A percentile compares a stretch with the other conserved stretches of the same genome.
These are phyloP conservation scores for Pangasius larnaudii DNA, from an alignment of 2,797 vertebrate genomes.

Conservation along the genomic window DNA sequence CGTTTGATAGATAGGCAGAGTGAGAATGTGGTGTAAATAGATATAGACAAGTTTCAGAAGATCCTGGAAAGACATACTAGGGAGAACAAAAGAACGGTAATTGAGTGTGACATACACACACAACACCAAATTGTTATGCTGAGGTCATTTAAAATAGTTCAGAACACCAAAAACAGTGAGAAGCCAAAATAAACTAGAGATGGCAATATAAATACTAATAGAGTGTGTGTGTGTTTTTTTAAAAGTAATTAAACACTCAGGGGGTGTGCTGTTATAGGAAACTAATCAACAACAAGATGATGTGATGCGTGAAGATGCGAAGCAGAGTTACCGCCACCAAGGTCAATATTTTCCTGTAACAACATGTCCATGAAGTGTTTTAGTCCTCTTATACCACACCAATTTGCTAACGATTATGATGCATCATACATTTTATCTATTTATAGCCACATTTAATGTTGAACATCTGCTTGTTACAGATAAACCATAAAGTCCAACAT, in stretches of 20 bases:
- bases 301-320: not conserved
- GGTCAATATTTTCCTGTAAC: not conserved
- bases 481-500: not conserved
- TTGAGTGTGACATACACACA: not conserved
- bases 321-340: not conserved
- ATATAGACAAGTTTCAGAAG: not conserved
- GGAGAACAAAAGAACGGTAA: not conserved
- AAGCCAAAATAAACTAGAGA: too few species aligned
- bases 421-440: not conserved
- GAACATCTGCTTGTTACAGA: not conserved
- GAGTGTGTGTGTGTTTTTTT: not conserved
- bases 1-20: constrained; percentile 23
- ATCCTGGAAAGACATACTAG: not conserved
- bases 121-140: not conserved
- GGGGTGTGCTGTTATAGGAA: not conserved
- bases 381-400: not conserved
- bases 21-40: constrained; percentile 51
- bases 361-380: not conserved
- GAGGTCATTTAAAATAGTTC: not conserved
- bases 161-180: not conserved
- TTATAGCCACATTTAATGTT: not conserved
- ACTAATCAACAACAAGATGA: not conserved
- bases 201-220: not conserved
- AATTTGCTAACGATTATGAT: not conserved
- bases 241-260: not conserved